These are phyloP conservation scores for Erythrolamprus reginae DNA, from an alignment of 2,113 vertebrate species.

Conservation along the genomic window DNA sequence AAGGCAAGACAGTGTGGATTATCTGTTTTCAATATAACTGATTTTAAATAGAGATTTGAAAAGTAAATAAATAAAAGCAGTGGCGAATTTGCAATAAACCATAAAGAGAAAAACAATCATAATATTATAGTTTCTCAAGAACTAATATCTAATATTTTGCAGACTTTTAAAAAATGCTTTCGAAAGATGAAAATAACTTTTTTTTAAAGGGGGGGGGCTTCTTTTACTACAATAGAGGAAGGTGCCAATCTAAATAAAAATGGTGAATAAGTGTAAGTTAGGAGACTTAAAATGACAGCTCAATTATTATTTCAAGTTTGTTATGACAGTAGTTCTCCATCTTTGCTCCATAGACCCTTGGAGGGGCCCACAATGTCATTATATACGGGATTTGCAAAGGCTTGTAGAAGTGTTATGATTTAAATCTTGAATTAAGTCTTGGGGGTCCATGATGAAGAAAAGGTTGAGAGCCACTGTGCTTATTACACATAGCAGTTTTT, in stretches of 20 bases:
- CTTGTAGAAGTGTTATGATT: background rate
- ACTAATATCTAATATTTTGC: background rate
- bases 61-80: background rate
- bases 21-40: background rate
- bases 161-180: background rate
- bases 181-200: background rate
- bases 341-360: background rate
- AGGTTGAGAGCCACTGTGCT: background rate
- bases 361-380: background rate
- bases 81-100: background rate
- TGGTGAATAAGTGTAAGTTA: background rate
- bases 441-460: background rate
- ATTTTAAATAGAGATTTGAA: background rate
- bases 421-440: background rate
- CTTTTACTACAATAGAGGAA: background rate
- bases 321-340: background rate
- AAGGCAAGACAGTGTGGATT: background rate
- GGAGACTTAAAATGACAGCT: conserved; percentile 1
- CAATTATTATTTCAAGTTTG: background rate
- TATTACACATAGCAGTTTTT: background rate
- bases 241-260: background rate
- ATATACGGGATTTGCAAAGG: background rate
- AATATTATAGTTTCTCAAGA: background rate
- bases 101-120: background rate
- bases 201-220: background rate